Percentiles rank a stretch among this genome's conserved stretches.
Evolutionary conservation across 2,113 vertebrate genomes (phyloP).

Genomic region (Varanus komodoensis): DNA sequence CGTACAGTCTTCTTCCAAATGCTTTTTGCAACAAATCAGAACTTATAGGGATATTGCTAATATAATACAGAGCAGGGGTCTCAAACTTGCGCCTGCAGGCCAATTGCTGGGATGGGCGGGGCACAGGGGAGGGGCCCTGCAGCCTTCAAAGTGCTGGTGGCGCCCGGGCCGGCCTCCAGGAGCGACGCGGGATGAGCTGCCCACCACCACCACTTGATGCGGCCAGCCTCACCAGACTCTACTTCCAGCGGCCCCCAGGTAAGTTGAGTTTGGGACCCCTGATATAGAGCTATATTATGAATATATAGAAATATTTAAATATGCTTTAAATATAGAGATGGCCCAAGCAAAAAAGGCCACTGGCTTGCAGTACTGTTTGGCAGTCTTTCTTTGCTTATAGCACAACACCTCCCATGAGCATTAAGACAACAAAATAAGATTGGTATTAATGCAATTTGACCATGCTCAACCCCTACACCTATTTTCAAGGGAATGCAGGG

Average conservation of each 20-base stretch:
- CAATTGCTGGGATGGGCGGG: too few species aligned
- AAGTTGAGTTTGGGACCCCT: too few species aligned
- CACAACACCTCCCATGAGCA: neutral
- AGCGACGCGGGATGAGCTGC: too few species aligned
- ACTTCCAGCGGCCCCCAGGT: too few species aligned
- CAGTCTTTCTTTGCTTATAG: neutral
- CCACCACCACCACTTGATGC: too few species aligned
- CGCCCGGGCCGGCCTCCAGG: too few species aligned
- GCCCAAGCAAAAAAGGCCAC: neutral
- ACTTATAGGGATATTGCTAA: neutral
- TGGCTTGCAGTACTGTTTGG: neutral
- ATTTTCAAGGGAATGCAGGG: neutral
- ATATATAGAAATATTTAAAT: too few species aligned
- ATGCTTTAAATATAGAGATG: neutral
- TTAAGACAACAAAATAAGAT: neutral
- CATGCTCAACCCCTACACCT: neutral
- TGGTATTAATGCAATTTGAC: neutral
- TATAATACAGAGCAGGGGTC: neutral
- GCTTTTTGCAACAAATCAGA: neutral
- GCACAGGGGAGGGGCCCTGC: too few species aligned
- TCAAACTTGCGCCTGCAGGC: too few species aligned
- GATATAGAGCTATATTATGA: too few species aligned
- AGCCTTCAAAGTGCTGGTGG: too few species aligned
- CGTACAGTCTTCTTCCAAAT: neutral
- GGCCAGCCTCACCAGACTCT: too few species aligned